Conservation (phyloP, 2,797 vertebrate species). For the Dendrocincla fuliginosa region DNA sequence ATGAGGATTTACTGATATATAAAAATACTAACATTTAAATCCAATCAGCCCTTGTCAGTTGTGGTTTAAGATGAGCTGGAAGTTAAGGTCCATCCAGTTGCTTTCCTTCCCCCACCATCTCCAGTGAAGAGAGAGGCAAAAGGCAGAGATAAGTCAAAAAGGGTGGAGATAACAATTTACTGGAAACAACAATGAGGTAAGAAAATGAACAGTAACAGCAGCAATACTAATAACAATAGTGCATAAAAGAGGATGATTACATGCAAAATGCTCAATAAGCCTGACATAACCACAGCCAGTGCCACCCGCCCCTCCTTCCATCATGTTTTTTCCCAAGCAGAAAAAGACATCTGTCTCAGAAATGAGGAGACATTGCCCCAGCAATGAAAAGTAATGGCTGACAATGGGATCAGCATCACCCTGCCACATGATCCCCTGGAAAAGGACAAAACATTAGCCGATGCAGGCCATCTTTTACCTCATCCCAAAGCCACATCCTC, state of each 20-base stretch:
- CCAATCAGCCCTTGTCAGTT: background rate
- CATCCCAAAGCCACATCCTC: background rate
- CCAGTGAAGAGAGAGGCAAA: background rate
- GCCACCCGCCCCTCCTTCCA: fast-evolving
- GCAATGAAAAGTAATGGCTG: background rate
- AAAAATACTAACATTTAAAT: background rate
- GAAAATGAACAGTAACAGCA: background rate
- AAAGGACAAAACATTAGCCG: background rate
- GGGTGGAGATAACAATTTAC: background rate
- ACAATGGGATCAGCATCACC: background rate
- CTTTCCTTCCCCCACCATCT: background rate
- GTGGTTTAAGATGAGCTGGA: background rate
- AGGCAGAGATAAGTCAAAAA: background rate
- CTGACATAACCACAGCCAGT: background rate
- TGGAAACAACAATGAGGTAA: background rate
- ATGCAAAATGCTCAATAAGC: background rate
- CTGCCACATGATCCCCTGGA: background rate
- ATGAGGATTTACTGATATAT: background rate
- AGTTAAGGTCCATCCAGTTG: background rate
- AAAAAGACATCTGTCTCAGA: fast-evolving
- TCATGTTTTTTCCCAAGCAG: fast-evolving
- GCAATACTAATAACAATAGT: background rate
- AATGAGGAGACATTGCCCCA: fast-evolving
- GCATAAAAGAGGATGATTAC: background rate
- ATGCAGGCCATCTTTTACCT: background rate